Percentiles rank a stretch among this genome's conserved stretches.
phyloP scores from a whole-genome alignment of 2,797 vertebrate genomes.

The Leptodactylus fallax region DNA sequence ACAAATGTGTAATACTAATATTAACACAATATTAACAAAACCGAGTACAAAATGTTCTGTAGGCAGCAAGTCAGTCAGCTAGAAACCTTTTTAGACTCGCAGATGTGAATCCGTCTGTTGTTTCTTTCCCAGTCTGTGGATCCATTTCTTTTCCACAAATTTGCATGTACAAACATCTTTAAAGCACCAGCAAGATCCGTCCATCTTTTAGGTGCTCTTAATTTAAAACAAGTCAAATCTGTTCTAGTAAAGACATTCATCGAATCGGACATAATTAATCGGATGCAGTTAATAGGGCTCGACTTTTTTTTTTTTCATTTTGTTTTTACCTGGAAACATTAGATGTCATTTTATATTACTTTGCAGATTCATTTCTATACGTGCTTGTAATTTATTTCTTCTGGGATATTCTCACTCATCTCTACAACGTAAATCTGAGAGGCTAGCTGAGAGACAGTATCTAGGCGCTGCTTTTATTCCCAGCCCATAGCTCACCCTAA shows the following conservation, averaged over 20 bases:
- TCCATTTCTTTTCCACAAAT: conserved; percentile 47
- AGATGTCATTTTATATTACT: conserved; percentile 54
- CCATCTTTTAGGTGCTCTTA: conserved; percentile 43
- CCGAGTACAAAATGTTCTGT: conserved; percentile 47
- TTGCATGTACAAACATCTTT: conserved; percentile 57
- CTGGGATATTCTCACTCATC: conserved; percentile 62
- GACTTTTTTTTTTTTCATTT: conserved; percentile 24
- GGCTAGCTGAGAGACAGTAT: conserved; percentile 41
- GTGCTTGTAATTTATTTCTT: conserved; percentile 51
- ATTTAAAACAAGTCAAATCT: conserved; percentile 58
- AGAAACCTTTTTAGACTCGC: conserved; percentile 26
- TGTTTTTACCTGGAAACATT: conserved; percentile 61
- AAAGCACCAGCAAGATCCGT: conserved; percentile 50
- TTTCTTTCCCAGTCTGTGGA: conserved; percentile 47
- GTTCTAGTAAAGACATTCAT: conserved; percentile 65
- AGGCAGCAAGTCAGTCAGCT: conserved; percentile 55
- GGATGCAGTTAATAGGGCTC: conserved; percentile 44
- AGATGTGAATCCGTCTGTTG: conserved; percentile 49
- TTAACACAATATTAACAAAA: conserved; percentile 56
- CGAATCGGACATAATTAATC: conserved; percentile 64
- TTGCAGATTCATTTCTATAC: conserved; percentile 53
- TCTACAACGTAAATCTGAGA: conserved; percentile 59
- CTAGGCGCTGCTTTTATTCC: conserved; percentile 53
- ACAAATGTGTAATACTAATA: conserved; percentile 53
- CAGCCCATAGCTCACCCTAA: conserved; percentile 66